phyloP scores from a whole-genome alignment of 2,888 invertebrate genomes.

The Adelphocoris suturalis region DNA sequence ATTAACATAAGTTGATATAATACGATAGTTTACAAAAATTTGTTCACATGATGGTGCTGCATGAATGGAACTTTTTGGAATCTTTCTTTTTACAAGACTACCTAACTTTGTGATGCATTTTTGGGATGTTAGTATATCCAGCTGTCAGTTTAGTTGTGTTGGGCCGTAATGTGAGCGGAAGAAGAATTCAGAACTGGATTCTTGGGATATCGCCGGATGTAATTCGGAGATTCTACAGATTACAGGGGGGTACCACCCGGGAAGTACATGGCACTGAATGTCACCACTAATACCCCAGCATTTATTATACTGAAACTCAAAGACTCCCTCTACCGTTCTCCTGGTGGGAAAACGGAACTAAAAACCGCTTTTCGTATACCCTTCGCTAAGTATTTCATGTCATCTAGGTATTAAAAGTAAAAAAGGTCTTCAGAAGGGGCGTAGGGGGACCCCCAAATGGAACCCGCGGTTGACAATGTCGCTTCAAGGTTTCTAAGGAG shows the following conservation, averaged over 20 bases:
- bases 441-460: not conserved
- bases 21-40: too few species aligned
- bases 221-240: not conserved
- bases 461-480: constrained; percentile 28
- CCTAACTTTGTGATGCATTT: too few species aligned
- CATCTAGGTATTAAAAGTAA: constrained; percentile 50
- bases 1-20: too few species aligned
- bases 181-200: too few species aligned
- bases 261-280: constrained; percentile 44
- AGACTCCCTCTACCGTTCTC: not conserved
- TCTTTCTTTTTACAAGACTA: too few species aligned
- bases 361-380: constrained; percentile 1
- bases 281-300: constrained; percentile 44
- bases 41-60: too few species aligned
- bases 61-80: too few species aligned
- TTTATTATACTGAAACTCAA: constrained; percentile 34
- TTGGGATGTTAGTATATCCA: too few species aligned
- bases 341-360: constrained; percentile 12
- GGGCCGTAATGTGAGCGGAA: too few species aligned
- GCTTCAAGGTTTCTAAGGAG: constrained; percentile 35
- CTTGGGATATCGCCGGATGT: not conserved
- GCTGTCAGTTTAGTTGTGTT: too few species aligned
- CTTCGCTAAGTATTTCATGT: constrained; percentile 41
- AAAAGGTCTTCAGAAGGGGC: not conserved
- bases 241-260: not conserved